Evolutionary conservation across 2,113 vertebrate genomes (phyloP).

Genomic region (Cyphomyrus plagiostoma): DNA sequence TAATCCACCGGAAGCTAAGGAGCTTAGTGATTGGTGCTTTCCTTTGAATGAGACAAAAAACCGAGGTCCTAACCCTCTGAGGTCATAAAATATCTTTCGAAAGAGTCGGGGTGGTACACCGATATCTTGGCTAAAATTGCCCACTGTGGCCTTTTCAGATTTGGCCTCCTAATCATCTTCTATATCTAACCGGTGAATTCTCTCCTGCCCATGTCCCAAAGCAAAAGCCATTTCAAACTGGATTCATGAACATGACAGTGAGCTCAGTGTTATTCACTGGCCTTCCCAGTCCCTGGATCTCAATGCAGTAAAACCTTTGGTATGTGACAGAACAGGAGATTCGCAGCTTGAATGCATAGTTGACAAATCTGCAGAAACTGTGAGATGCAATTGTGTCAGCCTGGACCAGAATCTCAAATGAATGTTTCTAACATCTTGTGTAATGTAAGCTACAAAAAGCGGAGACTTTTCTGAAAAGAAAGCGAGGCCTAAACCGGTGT

Average conservation of each 20-base stretch:
- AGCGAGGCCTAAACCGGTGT: background rate
- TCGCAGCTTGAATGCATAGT: background rate
- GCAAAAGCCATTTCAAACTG: background rate
- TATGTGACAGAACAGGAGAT: background rate
- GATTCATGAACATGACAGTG: background rate
- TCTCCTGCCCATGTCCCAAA: background rate
- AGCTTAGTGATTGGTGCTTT: background rate
- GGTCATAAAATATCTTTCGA: background rate
- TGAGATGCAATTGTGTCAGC: background rate
- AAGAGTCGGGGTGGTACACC: background rate
- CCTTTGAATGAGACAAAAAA: background rate
- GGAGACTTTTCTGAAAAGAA: background rate
- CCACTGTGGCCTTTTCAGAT: background rate
- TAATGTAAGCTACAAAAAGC: background rate
- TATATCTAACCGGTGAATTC: background rate
- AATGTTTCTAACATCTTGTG: background rate
- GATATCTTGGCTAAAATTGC: background rate
- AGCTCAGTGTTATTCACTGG: background rate
- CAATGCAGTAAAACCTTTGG: background rate
- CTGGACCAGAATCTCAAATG: background rate
- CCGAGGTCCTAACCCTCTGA: background rate
- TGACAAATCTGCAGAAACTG: background rate
- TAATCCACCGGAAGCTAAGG: background rate
- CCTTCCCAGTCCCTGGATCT: background rate
- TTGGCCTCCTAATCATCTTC: background rate